Conservation (phyloP, 1,140 invertebrate genomes). For the Pseudomyrmex concolor region DNA sequence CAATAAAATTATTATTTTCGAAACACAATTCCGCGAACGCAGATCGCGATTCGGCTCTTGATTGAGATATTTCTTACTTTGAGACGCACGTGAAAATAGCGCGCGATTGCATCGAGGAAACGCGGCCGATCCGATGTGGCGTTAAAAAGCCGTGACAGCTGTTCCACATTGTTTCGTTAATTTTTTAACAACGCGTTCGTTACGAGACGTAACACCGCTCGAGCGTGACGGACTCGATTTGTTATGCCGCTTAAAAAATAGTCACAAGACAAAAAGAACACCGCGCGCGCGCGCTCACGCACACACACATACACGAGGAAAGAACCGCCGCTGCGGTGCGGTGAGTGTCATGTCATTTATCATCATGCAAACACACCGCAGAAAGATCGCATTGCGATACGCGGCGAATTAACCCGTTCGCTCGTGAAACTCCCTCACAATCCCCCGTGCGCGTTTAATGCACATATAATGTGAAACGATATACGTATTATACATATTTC, state of each 20-base stretch:
- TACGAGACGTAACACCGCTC: slow-evolving; percentile 57
- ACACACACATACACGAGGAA: slow-evolving; percentile 15
- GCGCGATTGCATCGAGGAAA: neutral
- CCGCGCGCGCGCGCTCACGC: neutral
- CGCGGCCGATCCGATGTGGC: slow-evolving; percentile 1
- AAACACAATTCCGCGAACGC: neutral
- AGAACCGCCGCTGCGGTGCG: slow-evolving; percentile 11
- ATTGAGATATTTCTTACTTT: neutral
- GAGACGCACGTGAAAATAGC: neutral
- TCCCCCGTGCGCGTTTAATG: slow-evolving; percentile 11
- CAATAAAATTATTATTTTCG: neutral
- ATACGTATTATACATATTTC: slow-evolving; percentile 14
- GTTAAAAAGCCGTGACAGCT: slow-evolving; percentile 26
- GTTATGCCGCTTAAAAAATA: slow-evolving; percentile 59
- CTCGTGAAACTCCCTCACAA: slow-evolving; percentile 47
- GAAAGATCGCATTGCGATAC: slow-evolving; percentile 62
- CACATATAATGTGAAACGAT: neutral
- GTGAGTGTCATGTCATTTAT: slow-evolving; percentile 68
- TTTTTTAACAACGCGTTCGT: slow-evolving; percentile 61
- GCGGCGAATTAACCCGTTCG: slow-evolving; percentile 60
- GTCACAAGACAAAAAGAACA: neutral
- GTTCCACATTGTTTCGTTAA: slow-evolving; percentile 67
- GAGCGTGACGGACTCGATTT: slow-evolving; percentile 66
- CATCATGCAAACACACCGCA: slow-evolving; percentile 43
- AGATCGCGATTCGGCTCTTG: neutral